phyloP scores from a whole-genome alignment of 2,888 invertebrate species.

The Myathropa florea region DNA sequence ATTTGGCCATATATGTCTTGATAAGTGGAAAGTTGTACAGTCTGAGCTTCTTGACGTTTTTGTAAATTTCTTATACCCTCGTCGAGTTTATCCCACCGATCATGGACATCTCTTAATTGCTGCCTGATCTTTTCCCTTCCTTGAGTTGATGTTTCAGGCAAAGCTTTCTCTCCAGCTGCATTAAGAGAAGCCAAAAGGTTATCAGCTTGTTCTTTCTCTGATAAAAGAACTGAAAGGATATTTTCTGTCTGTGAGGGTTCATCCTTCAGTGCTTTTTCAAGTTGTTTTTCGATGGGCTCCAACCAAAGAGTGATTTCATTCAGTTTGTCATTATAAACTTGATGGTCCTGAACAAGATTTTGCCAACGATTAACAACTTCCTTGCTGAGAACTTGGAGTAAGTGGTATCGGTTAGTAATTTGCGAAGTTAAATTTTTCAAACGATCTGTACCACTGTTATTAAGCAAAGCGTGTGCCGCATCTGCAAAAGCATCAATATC shows the following conservation, averaged over 20 bases:
- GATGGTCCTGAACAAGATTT: slow-evolving; percentile 91
- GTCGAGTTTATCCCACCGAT: slow-evolving; percentile 93
- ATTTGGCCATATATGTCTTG: slow-evolving; percentile 92
- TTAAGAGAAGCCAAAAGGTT: slow-evolving; percentile 88
- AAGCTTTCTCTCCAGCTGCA: slow-evolving; percentile 91
- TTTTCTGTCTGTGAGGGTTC: slow-evolving; percentile 86
- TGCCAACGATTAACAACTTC: slow-evolving; percentile 93
- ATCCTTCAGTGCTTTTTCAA: slow-evolving; percentile 84
- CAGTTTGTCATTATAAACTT: slow-evolving; percentile 88
- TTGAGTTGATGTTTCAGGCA: slow-evolving; percentile 94
- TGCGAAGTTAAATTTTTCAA: slow-evolving; percentile 93
- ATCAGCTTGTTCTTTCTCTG: slow-evolving; percentile 92
- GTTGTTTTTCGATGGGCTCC: slow-evolving; percentile 87
- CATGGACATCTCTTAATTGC: slow-evolving; percentile 89
- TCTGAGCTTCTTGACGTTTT: slow-evolving; percentile 91
- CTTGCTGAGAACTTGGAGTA: slow-evolving; percentile 89
- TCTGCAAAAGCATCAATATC: slow-evolving; percentile 94
- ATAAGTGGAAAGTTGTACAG: slow-evolving; percentile 91
- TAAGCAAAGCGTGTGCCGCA: slow-evolving; percentile 91
- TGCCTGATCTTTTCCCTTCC: slow-evolving; percentile 94
- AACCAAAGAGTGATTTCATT: slow-evolving; percentile 90
- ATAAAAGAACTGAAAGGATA: slow-evolving; percentile 86
- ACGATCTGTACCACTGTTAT: slow-evolving; percentile 91
- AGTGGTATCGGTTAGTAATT: slow-evolving; percentile 93
- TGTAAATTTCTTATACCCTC: slow-evolving; percentile 92